phyloP scores from a whole-genome alignment of 2,797 vertebrate species.

The Eidolon dupreanum region DNA sequence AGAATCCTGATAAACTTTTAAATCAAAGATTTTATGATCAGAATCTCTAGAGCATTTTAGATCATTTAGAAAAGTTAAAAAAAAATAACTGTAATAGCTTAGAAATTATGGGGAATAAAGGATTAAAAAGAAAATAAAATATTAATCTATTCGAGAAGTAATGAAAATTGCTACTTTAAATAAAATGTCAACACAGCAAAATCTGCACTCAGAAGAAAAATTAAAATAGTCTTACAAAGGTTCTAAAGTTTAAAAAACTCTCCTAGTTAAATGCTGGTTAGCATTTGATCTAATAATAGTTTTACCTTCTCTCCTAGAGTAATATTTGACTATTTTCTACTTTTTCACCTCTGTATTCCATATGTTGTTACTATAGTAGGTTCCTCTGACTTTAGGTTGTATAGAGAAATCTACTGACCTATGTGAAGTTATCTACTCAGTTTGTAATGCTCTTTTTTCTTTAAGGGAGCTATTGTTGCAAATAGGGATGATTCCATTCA shows the following conservation, averaged over 20 bases:
- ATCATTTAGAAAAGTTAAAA: background rate
- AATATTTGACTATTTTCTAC: background rate
- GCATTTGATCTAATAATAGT: background rate
- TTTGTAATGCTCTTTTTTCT: background rate
- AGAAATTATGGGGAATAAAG: background rate
- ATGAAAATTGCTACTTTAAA: background rate
- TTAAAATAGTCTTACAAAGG: background rate
- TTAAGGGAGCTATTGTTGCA: background rate
- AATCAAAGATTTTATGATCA: background rate
- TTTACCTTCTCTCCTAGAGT: background rate
- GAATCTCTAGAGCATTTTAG: background rate
- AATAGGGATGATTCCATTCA: background rate
- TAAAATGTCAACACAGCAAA: background rate
- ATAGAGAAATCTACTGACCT: background rate
- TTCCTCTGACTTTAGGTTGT: background rate
- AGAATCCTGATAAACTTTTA: background rate
- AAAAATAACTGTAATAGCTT: background rate
- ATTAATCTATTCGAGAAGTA: background rate
- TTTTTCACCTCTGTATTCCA: background rate
- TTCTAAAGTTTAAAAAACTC: background rate
- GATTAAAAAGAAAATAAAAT: background rate
- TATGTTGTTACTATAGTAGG: background rate
- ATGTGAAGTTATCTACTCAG: background rate
- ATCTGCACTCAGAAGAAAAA: background rate
- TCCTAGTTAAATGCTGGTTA: background rate